phyloP scores from a whole-genome alignment of 2,888 invertebrate genomes.

The Dasysyrphus albostriatus region DNA sequence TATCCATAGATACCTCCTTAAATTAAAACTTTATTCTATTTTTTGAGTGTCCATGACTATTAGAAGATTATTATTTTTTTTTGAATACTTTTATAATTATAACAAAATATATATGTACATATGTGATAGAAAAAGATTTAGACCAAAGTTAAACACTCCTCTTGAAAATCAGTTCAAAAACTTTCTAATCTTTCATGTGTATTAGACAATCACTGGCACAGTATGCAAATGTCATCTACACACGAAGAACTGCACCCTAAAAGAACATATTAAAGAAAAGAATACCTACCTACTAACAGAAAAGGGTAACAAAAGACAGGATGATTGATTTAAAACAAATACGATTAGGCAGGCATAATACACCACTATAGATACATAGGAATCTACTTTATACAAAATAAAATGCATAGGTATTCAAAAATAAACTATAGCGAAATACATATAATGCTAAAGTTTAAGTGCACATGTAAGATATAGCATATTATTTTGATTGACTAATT shows the following conservation, averaged over 20 bases:
- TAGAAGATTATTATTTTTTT: too few relatives aligned
- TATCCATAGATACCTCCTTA: too few relatives aligned
- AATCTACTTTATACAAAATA: neutral
- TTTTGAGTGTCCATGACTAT: too few relatives aligned
- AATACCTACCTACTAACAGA: neutral
- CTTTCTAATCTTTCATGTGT: neutral
- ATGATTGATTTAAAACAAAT: neutral
- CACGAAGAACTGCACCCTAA: constrained; percentile 31
- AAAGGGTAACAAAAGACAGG: neutral
- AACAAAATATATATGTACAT: too few relatives aligned
- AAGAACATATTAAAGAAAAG: constrained; percentile 1
- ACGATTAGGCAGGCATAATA: neutral
- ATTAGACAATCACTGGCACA: too few relatives aligned
- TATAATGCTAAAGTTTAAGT: neutral
- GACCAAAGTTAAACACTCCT: neutral
- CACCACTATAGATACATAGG: neutral
- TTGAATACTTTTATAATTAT: too few relatives aligned
- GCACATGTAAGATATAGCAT: neutral
- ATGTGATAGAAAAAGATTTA: neutral
- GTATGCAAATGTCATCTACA: neutral
- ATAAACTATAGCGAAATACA: neutral
- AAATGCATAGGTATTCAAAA: neutral
- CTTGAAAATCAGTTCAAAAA: neutral
- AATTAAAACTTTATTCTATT: too few relatives aligned
- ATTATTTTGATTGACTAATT: neutral